Evolutionary conservation across 2,113 vertebrate species (phyloP).

Genomic region (Nothobranchius furzeri): DNA sequence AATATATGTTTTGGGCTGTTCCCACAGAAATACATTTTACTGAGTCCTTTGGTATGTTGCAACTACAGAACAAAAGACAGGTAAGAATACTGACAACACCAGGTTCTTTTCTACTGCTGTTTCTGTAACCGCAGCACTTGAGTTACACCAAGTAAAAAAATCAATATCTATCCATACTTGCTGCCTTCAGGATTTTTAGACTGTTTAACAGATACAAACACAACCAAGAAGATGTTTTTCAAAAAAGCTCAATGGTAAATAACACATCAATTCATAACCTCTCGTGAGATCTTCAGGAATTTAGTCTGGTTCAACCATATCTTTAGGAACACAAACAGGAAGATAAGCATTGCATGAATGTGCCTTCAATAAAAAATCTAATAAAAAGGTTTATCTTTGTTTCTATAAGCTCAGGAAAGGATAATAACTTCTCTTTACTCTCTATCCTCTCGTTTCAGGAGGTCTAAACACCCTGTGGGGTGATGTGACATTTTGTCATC

Average conservation of each 20-base stretch:
- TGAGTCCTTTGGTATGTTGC: background rate
- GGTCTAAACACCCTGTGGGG: slow-evolving; percentile 58
- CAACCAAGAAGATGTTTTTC: background rate
- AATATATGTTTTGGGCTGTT: too few species aligned
- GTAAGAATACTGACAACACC: background rate
- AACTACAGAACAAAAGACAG: background rate
- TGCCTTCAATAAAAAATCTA: background rate
- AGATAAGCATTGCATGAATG: background rate
- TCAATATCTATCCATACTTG: slow-evolving; percentile 28
- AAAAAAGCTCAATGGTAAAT: background rate
- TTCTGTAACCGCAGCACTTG: slow-evolving; percentile 21
- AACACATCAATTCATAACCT: too few species aligned
- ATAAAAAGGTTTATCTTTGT: background rate
- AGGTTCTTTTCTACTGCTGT: slow-evolving; percentile 8
- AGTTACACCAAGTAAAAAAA: slow-evolving; percentile 24
- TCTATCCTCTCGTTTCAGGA: slow-evolving; percentile 40
- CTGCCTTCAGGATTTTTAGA: slow-evolving; percentile 3
- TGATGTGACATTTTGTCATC: slow-evolving; percentile 70
- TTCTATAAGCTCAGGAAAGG: slow-evolving; percentile 12
- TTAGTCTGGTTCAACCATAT: background rate
- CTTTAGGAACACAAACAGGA: background rate
- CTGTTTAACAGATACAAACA: slow-evolving; percentile 1
- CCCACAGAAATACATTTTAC: too few species aligned
- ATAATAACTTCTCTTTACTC: slow-evolving; percentile 9
- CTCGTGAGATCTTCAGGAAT: background rate